Percentiles rank a stretch among this genome's conserved stretches.
These are phyloP conservation scores for Liposcelis brunnea DNA, from an alignment of 2,888 invertebrate genomes.

Conservation along the genomic window DNA sequence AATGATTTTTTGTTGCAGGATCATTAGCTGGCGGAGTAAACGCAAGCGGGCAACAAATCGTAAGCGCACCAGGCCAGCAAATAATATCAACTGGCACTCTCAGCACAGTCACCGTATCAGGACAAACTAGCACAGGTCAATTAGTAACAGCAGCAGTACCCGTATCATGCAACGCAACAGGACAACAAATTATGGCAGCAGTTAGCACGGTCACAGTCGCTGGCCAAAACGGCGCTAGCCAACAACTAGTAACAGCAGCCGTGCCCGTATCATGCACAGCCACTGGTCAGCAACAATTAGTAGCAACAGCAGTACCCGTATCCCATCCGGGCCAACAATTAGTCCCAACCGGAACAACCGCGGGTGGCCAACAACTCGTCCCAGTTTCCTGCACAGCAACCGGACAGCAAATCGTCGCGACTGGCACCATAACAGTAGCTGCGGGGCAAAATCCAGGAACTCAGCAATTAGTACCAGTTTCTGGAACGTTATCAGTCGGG, in stretches of 20 bases:
- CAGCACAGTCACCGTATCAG: constrained; percentile 4
- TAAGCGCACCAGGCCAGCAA: constrained; percentile 6
- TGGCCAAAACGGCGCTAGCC: background rate
- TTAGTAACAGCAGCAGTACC: background rate
- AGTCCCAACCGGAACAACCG: no score
- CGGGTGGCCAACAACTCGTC: background rate
- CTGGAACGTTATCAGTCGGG: background rate
- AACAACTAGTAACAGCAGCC: background rate
- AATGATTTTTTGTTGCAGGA: no score
- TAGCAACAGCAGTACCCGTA: constrained; percentile 5
- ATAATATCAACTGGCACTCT: background rate
- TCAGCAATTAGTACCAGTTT: background rate
- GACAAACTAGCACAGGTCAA: constrained; percentile 3
- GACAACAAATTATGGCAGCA: constrained; percentile 4
- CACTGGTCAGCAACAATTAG: background rate
- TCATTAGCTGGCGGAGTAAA: no score
- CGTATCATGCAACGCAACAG: constrained; percentile 7
- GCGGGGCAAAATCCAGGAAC: no score
- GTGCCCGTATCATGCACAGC: constrained; percentile 1
- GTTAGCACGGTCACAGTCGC: constrained; percentile 5
- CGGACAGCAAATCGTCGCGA: no score
- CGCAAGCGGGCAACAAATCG: no score
- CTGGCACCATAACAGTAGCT: no score
- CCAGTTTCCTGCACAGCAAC: background rate
- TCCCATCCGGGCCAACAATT: background rate